phyloP scores from a whole-genome alignment of 1,140 invertebrate species.

The Pseudomyrmex cubaensis region DNA sequence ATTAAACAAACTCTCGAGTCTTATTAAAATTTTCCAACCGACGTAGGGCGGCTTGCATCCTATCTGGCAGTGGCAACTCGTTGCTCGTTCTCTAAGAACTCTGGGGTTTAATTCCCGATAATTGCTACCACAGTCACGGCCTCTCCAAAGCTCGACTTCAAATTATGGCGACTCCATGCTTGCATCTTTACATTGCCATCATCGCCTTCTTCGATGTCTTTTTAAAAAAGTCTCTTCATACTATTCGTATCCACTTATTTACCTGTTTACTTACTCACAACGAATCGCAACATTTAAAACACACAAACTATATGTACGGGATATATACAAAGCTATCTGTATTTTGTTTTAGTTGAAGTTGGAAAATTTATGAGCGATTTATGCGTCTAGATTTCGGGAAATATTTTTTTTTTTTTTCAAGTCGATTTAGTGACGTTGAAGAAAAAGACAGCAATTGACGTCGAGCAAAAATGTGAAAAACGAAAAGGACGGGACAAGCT shows the following conservation, averaged over 20 bases:
- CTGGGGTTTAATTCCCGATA: conserved; percentile 69
- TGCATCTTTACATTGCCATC: neutral
- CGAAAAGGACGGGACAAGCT: conserved; percentile 33
- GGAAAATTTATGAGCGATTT: conserved; percentile 58
- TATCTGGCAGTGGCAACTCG: conserved; percentile 27
- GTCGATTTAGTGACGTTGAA: conserved; percentile 2
- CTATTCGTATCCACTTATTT: no score
- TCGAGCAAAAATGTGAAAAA: conserved; percentile 37
- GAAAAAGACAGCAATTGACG: neutral
- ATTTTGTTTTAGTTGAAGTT: neutral
- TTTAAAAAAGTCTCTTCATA: neutral
- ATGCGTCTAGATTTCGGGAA: conserved; percentile 41
- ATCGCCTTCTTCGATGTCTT: neutral
- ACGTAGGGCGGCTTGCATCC: conserved; percentile 26
- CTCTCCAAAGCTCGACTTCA: conserved; percentile 48
- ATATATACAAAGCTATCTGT: conserved; percentile 13
- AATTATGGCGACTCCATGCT: conserved; percentile 59
- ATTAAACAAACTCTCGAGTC: conserved; percentile 66
- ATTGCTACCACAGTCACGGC: conserved; percentile 67
- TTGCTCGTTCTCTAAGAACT: conserved; percentile 32
- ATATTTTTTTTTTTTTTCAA: conserved; percentile 52
- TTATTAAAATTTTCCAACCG: conserved; percentile 70
- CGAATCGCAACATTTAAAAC: neutral
- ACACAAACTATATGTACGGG: neutral
- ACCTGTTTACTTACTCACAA: no score